A percentile compares a stretch with the other conserved stretches of the same genome.
Conservation (phyloP, 2,797 vertebrate genomes). For the Agapornis canus region DNA sequence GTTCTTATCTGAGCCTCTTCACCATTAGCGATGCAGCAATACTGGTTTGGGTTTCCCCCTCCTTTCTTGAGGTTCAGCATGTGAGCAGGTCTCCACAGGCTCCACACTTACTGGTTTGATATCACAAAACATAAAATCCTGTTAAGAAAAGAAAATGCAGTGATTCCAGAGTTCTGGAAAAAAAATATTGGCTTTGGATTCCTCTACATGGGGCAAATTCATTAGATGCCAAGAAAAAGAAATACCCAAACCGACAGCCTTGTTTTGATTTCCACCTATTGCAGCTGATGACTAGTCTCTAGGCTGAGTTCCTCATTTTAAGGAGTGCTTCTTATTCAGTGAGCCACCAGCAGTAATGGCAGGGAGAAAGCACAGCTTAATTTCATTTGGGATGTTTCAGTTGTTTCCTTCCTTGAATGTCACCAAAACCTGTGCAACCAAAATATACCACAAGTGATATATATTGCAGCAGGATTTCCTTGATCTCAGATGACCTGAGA, state of each 20-base stretch:
- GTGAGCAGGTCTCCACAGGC: conserved; percentile 63
- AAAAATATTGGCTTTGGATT: background rate
- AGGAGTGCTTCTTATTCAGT: background rate
- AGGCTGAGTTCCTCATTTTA: background rate
- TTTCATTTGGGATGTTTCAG: background rate
- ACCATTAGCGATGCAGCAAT: background rate
- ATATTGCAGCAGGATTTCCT: too few species aligned
- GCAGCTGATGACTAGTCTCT: background rate
- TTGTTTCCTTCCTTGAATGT: background rate
- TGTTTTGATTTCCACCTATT: conserved; percentile 33
- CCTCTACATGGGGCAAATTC: background rate
- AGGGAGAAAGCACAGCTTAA: background rate
- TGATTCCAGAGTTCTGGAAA: background rate
- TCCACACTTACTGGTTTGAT: background rate
- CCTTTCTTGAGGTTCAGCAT: background rate
- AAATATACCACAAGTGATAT: background rate
- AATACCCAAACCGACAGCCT: background rate
- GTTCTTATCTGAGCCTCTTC: conserved; percentile 31
- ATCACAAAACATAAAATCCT: background rate
- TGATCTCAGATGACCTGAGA: background rate
- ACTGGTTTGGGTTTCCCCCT: conserved; percentile 62
- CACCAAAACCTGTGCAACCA: background rate
- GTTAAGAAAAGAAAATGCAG: background rate
- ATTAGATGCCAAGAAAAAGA: background rate
- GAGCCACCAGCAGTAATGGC: background rate